Base-by-base conservation (phyloP, 1,140 invertebrate genomes). In the Hypothenemus hampei region DNA sequence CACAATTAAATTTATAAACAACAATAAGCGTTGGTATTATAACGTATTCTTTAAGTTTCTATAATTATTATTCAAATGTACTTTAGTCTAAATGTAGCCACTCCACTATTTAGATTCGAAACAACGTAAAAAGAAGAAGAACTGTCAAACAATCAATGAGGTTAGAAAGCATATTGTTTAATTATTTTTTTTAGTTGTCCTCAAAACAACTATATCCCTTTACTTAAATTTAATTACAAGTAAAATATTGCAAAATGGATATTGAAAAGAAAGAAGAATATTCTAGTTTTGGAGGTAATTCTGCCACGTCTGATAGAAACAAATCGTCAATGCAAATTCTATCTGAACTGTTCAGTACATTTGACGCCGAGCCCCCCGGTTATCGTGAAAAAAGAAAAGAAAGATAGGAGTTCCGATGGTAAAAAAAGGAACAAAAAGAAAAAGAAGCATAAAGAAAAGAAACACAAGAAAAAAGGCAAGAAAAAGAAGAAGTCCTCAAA, bases 311-410 rank as follows among this genome's bases (percentile, higher is more conserved):
- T 20, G 55, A 57, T n/a, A 33, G 37, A 48, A 52, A 58, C 37
- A 69, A 69, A 57, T 66, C 85, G 3, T 88, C 86, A 0, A 85
- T 82, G 67, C 85, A 90, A 67, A 89, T 90, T 63, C 73, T 90
- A 5, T 84, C 84, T 0, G 86, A 89, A 70, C 73, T 90, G 0
- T 90, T 90, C 62, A 77, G 81, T 43, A 85, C 82, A 3, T 86
- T 86, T 63, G 82, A 86, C 64, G 80, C 77, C 20, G 75, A 75
- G 48, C 81, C 80, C 33, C 78, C 80, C 6, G n/a, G 73, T 73
- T 50, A 79, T 78, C 50, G 67, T 77, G 44, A 80, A 81, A 65
- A 79, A 80, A 47, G 75, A 74, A 62, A 78, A 80, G 64, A 79
- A 79, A 49, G 74, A 73, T 59, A 78, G 83, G 62, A 70, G 72